Evolutionary conservation across 2,113 vertebrate genomes (phyloP), one percentile per base, ranked within the genome.

Genomic region (Bubo blakistoni): DNA sequence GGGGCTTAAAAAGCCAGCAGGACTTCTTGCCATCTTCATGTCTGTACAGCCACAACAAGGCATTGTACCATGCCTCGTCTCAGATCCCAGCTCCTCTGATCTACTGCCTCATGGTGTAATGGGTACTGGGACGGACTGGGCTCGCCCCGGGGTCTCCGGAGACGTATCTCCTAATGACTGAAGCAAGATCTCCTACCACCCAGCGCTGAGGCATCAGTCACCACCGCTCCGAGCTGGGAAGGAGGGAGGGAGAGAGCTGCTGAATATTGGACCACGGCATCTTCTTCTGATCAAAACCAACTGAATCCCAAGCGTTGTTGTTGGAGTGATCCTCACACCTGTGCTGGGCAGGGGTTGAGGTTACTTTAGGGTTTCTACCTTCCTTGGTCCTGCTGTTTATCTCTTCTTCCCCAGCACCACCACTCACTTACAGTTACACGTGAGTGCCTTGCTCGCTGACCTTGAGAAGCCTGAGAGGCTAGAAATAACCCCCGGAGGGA

Each of bases 31-130:
- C 27, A 14, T 46, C 67, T 88, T 86, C 3, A 6, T 38, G n/a
- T 87, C 79, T 55, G 5, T 2, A 13, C 10, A 87, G 49, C 34
- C 51, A 76, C 42, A 74, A 36, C 1, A 1, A 34, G 32, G 38
- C 52, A 80, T 36, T 0, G 5, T 24, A 24, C 36, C 3, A 2
- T 2, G 0, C 66, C 80, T 81, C 4, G 2, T 71, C 77, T 91
- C 65, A 61, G 69, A 80, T n/a, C 88, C 46, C 82, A 71, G 67
- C 58, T 86, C 72, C 88, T 95, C 88, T 81, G 70, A 90, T 79
- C 83, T 66, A 47, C 49, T 0, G 9, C 81, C 93, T 89, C 65
- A 1, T 69, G 74, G 72, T 7, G 6, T 49, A 69, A 85, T 12
- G 74, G 77, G 57, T 57, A 71, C 83, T 36, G 19, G 74, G 73